Base-by-base conservation (phyloP, 23 tunicate species). In the Trididemnum miniatum region DNA sequence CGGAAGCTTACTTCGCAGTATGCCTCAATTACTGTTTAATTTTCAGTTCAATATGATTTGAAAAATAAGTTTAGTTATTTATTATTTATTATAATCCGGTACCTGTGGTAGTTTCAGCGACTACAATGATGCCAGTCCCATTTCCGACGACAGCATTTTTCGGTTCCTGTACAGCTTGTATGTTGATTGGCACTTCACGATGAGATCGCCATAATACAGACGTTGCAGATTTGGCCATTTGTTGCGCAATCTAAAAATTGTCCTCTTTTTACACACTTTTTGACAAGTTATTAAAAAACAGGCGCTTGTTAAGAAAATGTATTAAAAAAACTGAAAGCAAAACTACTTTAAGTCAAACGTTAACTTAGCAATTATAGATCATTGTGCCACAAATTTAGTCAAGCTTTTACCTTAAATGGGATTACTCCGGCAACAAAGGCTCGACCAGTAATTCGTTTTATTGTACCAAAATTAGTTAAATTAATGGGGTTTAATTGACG, bases 351-450 rank as follows among this genome's bases (percentile, higher is more conserved):
- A n/a, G n/a, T n/a, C n/a, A n/a, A n/a, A n/a, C n/a, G n/a, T n/a
- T n/a, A n/a, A n/a, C n/a, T n/a, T n/a, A n/a, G n/a, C n/a, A n/a
- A n/a, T n/a, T n/a, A n/a, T n/a, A n/a, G n/a, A n/a, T n/a, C n/a
- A n/a, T n/a, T n/a, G n/a, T n/a, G n/a, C n/a, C n/a, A n/a, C n/a
- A n/a, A n/a, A n/a, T n/a, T n/a, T n/a, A n/a, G n/a, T n/a, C n/a
- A n/a, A n/a, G n/a, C n/a, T n/a, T 26, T 39, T 54, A 82, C 86
- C 60, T 90, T 90, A 79, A 90, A 90, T 0, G 97, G 97, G 18
- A 91, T 86, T 5, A 91, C 97, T 51, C 97, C 97, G 22, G 97
- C 97, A 27, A 91, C 97, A 82, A 91, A 91, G 1, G 97, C 97
- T 35, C 91, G 71, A 24, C 97, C 97, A 62, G 91, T 91, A 29